These are phyloP conservation scores for Anabacerthia variegaticeps DNA, from an alignment of 2,797 vertebrate species.

Conservation along the genomic window DNA sequence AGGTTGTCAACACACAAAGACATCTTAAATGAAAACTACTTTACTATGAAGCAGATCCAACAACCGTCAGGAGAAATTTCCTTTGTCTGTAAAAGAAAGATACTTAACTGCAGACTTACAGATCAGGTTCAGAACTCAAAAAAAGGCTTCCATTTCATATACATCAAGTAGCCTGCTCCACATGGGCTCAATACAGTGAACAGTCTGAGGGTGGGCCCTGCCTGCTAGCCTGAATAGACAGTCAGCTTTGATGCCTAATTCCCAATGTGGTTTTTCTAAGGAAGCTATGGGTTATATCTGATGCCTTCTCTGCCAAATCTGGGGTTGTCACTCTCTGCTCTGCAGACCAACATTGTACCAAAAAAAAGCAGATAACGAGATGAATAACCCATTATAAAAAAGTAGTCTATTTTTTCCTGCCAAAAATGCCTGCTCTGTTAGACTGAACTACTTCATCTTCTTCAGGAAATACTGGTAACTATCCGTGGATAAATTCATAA, in stretches of 20 bases:
- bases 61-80: not conserved
- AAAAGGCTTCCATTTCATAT: not conserved
- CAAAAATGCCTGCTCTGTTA: not conserved
- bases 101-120: not conserved
- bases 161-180: not conserved
- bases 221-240: not conserved
- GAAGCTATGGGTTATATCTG: not conserved
- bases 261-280: not conserved
- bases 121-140: not conserved
- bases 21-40: constrained; percentile 15
- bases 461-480: not conserved
- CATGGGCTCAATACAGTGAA: not conserved
- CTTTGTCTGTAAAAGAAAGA: not conserved
- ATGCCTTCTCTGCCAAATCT: not conserved
- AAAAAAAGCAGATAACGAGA: not conserved
- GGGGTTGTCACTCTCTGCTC: not conserved
- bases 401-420: not conserved
- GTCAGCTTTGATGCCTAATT: not conserved
- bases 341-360: not conserved
- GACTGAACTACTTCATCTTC: not conserved
- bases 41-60: not conserved
- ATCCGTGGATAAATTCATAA: not conserved
- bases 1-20: constrained; percentile 33
- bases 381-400: not conserved
- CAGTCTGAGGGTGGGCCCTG: not conserved